Evolutionary conservation across 2,797 vertebrate species (phyloP).

Genomic region (Xenentodon cancila): DNA sequence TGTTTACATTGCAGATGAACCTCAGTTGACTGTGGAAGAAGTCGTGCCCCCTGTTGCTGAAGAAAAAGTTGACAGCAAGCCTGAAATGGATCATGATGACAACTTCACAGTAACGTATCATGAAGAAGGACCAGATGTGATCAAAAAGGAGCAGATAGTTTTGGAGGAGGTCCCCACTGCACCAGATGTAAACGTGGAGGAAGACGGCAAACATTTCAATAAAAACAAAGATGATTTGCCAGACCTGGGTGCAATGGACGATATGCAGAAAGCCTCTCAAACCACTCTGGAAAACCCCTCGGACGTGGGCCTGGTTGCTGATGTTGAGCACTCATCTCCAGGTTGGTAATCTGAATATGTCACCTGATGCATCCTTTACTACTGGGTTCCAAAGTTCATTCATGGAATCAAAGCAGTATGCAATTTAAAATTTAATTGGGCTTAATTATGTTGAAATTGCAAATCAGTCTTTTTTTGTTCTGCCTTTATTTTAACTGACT

Average conservation of each 20-base stretch:
- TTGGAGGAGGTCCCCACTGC: constrained; percentile 31
- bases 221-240: constrained; percentile 77
- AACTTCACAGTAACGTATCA: constrained; percentile 33
- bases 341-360: constrained; percentile 61
- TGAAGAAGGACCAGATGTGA: constrained; percentile 34
- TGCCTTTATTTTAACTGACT: too few relatives aligned
- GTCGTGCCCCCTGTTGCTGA: not conserved
- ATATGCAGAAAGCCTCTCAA: constrained; percentile 73
- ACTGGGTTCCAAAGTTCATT: not conserved
- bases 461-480: too few relatives aligned
- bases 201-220: constrained; percentile 78
- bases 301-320: constrained; percentile 67
- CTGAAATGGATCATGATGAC: constrained; percentile 22
- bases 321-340: constrained; percentile 68
- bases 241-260: constrained; percentile 60
- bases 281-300: constrained; percentile 72
- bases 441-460: not conserved
- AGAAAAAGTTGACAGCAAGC: constrained; percentile 4
- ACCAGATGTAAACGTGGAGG: constrained; percentile 65
- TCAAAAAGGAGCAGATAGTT: constrained; percentile 3
- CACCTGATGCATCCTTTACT: not conserved
- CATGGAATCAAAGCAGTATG: not conserved
- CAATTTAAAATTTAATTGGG: not conserved
- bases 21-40: constrained; percentile 18
- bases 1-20: constrained; percentile 41